Percentiles rank a stretch among this genome's conserved stretches.
Conservation (phyloP, 2,888 invertebrate genomes). For the Napeogenes sylphis region DNA sequence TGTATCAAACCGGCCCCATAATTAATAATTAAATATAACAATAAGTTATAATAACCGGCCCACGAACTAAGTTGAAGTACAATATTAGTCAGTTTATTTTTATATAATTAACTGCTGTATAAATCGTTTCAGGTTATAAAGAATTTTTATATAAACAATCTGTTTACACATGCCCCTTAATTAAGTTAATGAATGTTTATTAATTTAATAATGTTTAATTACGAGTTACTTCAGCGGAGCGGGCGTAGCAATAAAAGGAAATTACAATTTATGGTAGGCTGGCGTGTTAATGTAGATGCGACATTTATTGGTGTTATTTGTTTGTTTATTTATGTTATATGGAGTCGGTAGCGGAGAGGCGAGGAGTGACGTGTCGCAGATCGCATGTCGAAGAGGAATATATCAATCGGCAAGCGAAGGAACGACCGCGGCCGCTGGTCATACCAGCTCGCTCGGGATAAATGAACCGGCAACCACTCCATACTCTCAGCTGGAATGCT, state of each 20-base stretch:
- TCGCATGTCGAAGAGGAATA: constrained; percentile 72
- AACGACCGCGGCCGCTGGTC: constrained; percentile 53
- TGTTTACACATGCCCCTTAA: constrained; percentile 25
- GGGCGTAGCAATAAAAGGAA: constrained; percentile 58
- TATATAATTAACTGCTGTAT: constrained; percentile 15
- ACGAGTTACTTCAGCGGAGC: constrained; percentile 57
- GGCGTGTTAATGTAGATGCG: constrained; percentile 51
- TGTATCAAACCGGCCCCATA: constrained; percentile 5
- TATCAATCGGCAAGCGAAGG: constrained; percentile 68
- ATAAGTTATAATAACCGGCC: too few species aligned
- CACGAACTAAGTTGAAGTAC: constrained; percentile 1
- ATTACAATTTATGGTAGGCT: constrained; percentile 60
- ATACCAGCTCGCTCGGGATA: constrained; percentile 41
- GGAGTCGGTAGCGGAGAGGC: constrained; percentile 33
- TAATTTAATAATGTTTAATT: constrained; percentile 48
- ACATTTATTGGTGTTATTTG: constrained; percentile 58
- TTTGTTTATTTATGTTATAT: constrained; percentile 51
- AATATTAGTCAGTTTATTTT: constrained; percentile 11
- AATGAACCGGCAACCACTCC: constrained; percentile 50
- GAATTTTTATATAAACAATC: constrained; percentile 11
- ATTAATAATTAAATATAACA: too few species aligned
- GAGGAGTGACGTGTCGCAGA: constrained; percentile 69
- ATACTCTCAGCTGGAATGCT: constrained; percentile 71
- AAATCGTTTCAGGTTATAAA: constrained; percentile 14
- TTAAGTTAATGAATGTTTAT: constrained; percentile 33